Base-by-base conservation (phyloP, 2,113 vertebrate species). In the Synchiropus splendidus region DNA sequence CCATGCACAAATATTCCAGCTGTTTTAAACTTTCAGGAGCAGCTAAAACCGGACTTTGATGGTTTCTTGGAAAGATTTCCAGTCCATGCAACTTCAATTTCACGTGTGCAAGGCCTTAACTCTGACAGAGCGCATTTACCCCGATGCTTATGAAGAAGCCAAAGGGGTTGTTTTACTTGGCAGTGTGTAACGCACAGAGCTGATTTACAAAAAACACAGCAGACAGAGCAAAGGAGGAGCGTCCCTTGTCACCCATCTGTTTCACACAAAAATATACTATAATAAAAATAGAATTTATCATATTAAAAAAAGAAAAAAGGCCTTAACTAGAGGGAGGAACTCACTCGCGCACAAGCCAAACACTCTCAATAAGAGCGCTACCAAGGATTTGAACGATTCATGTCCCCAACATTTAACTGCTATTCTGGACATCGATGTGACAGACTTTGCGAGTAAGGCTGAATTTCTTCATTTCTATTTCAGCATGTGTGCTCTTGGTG, bases 161-260 rank as follows among this genome's bases (percentile, higher is more conserved):
- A 42, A 31, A 45, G 15, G 42, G 55, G 21, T 48, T 32, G 9
- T 77, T 72, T 76, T 74, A 75, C 75, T 80, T 83, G 85, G 85
- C 84, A 86, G 84, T 87, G 85, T 82, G 67, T 76, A 81, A 81
- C 74, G 75, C 79, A 81, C 67, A 50, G 72, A 80, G 77, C 80
- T 70, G 72, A 83, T 70, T 70, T 78, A 73, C 77, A 84, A 79
- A 78, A 74, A 77, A 75, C 72, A 74, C 74, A 68, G 6, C 58
- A 73, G 71, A 61, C 48, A 54, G 56, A 63, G 70, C 43, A 65
- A 64, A 76, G 63, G 70, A 72, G 49, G 51, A 4, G 58, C 55
- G 58, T 58, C 62, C 70, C 78, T 72, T 77, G 78, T 66, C 55
- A 51, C 67, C 70, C 57, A 70, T 64, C 72, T 67, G 71, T 51